phyloP scores from a whole-genome alignment of 2,797 vertebrate species.

The Pseudochaenichthys georgianus region DNA sequence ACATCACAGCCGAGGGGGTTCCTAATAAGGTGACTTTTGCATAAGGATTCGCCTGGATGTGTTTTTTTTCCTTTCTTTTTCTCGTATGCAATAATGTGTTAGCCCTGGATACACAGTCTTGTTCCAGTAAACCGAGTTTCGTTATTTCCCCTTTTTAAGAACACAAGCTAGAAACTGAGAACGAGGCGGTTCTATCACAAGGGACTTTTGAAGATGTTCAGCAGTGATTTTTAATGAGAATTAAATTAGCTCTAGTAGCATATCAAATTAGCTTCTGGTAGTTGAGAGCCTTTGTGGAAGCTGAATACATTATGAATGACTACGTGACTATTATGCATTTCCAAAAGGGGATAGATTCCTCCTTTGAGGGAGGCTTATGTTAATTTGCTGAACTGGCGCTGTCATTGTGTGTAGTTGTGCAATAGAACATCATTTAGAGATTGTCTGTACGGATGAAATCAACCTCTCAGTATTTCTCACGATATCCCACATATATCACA shows the following conservation, averaged over 20 bases:
- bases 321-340: neutral
- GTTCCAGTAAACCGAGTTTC: neutral
- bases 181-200: neutral
- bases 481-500: neutral
- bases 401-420: slow-evolving; percentile 1
- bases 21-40: slow-evolving; percentile 77
- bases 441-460: neutral
- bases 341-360: neutral
- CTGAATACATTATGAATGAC: neutral
- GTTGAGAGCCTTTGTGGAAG: neutral
- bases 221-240: neutral
- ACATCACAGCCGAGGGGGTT: slow-evolving; percentile 85
- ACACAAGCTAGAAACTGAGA: neutral
- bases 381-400: neutral
- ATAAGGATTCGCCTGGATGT: slow-evolving; percentile 33
- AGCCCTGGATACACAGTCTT: neutral
- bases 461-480: neutral
- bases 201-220: neutral
- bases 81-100: neutral
- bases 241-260: neutral
- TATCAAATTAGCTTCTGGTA: neutral
- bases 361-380: neutral
- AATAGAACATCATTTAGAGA: neutral
- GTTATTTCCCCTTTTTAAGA: slow-evolving; percentile 1
- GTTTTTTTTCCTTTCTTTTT: neutral